Conservation (phyloP, 35 echinoderm and acorn worm species). For the Eucidaris tribuloides region DNA sequence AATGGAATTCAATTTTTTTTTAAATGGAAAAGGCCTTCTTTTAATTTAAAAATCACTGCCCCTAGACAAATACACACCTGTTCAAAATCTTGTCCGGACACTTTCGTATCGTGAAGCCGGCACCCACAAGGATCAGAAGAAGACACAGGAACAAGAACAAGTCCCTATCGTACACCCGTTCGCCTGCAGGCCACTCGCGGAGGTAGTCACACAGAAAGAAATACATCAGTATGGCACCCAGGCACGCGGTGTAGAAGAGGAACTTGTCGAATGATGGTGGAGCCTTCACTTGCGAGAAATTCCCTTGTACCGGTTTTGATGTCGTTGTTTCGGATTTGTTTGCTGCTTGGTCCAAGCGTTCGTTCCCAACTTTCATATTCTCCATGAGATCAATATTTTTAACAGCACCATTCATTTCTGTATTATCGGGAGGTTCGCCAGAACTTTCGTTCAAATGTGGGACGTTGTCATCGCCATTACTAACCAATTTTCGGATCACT, state of each 20-base stretch:
- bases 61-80: too few species aligned
- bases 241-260: constrained; percentile 34
- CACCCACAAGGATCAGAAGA: constrained; percentile 49
- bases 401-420: not conserved
- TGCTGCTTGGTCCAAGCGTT: not conserved
- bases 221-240: constrained; percentile 59
- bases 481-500: not conserved
- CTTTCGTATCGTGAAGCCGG: constrained; percentile 40
- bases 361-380: not conserved
- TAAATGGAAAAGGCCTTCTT: too few species aligned
- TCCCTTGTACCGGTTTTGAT: not conserved
- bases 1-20: too few species aligned
- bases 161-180: constrained; percentile 54
- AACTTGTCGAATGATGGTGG: constrained; percentile 68
- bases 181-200: constrained; percentile 36
- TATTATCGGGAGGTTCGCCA: not conserved
- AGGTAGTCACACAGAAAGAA: constrained; percentile 65
- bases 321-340: not conserved
- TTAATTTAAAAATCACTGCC: not conserved
- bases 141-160: constrained; percentile 53
- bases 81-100: constrained; percentile 66
- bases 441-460: not conserved
- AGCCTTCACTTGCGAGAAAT: constrained; percentile 57
- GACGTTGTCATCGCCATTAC: not conserved
- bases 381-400: not conserved